Base-by-base conservation (phyloP, 2,113 vertebrate genomes). In the Psittacula cyanocephala region DNA sequence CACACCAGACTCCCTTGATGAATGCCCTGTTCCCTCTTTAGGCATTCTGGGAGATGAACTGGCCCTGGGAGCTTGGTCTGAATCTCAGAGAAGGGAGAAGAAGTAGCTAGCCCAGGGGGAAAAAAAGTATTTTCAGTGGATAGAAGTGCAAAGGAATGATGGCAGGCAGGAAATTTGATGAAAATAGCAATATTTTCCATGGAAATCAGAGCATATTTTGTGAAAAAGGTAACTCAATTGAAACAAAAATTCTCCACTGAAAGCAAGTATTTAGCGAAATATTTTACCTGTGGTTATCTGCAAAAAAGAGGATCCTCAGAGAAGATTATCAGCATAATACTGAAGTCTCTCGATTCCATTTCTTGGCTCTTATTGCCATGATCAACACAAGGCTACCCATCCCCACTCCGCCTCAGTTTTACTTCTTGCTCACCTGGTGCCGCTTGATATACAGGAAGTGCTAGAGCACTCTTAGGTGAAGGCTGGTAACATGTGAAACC, bases 51-150 rank as follows among this genome's bases (percentile, higher is more conserved):
- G 37, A 60, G 16, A 7, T 3, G 9, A 37, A 11, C 7, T 43
- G 33, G 10, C 33, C 13, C 6, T 4, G 27, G 17, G 43, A 62
- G 2, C 39, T 65, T 49, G 28, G 25, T 6, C 22, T 31, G 39
- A 11, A 5, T 55, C 43, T 60, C 39, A 28, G 31, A 46, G 28
- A 15, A 22, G 64, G 9, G 57, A 28, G 31, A 53, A 28, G 35
- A 43, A 33, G 55, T n/a, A 37, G 14, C 8, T 43, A 59, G 31
- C 1, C 5, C 12, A 15, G 53, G 18, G 9, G 41, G 12, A 18
- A 0, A 3, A 11, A 6, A 2, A 6, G 3, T 43, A 1, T 6
- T 77, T 77, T 37, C 14, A 15, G 18, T 27, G 11, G 6, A 9
- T 35, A 23, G n/a, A 63, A 47, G 9, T 20, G 18, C 17, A 65